Evolutionary conservation across 2,113 vertebrate species (phyloP), one percentile per base, ranked within the genome.

Genomic region (Sciurus niger): DNA sequence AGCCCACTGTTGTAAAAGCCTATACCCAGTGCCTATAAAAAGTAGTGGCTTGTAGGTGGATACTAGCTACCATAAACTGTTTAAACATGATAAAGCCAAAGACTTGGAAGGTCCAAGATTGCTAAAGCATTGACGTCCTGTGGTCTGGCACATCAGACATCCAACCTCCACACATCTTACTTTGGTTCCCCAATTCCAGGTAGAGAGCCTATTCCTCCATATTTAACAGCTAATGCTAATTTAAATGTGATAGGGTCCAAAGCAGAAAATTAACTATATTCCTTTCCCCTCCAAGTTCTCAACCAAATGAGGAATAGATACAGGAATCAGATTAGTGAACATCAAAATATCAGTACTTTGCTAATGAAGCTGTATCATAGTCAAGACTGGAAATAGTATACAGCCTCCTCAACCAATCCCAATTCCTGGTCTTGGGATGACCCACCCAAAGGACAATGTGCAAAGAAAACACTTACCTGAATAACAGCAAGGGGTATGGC

Each of bases 401-500:
- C 7, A 74, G 25, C 17, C 5, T 89, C 48, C 60, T 53, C 30
- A 9, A 74, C 7, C 25, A 37, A 20, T 95, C 25, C 73, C 63
- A 94, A 63, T 86, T 80, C 43, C 72, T 95, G 25, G 48, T 58
- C 68, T 84, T 96, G 37, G 28, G 46, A 58, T 96, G 77, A 85
- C 32, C 40, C 8, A 55, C 70, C 34, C 72, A 93, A 90, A 89
- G 60, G 20, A 94, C 63, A 92, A 89, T 32, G 96, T 6, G 51
- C 20, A 90, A 89, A 94, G 16, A n/a, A 84, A 94, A 84, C 63
- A 96, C 94, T 96, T 97, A 97, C 96, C 97, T 92, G 74, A 68
- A 79, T 11, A 46, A 85, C 60, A 94, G 78, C 96, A 65, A 65
- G 51, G 22, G 20, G 16, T 34, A 16, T 28, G 13, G 51, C 11